Conservation (phyloP, 2,888 invertebrate species). For the Cotesia congregata region DNA sequence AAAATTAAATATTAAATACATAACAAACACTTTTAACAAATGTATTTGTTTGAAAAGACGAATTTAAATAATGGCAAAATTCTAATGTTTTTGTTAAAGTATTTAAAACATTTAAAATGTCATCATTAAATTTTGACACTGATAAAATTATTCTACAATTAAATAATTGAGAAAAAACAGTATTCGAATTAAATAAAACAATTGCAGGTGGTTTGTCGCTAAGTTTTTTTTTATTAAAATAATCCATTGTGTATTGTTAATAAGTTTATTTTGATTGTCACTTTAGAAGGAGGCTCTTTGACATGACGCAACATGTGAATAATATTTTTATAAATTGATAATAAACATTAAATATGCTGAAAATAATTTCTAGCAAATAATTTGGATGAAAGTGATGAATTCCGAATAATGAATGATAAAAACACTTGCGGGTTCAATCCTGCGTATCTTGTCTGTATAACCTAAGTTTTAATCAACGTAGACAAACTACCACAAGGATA, state of each 20-base stretch:
- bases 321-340: neutral
- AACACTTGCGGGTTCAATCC: slow-evolving; percentile 23
- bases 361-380: neutral
- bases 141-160: neutral
- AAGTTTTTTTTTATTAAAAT: neutral
- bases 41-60: neutral
- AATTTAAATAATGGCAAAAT: neutral
- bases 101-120: neutral
- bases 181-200: neutral
- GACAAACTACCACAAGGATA: neutral
- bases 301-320: neutral
- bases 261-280: neutral
- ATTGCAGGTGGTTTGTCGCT: neutral
- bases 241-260: neutral
- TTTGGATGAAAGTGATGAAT: neutral
- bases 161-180: neutral
- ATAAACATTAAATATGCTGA: neutral
- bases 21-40: neutral
- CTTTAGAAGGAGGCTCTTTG: neutral
- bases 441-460: slow-evolving; percentile 20
- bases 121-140: neutral
- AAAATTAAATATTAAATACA: neutral
- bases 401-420: slow-evolving; percentile 7
- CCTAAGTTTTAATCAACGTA: slow-evolving; percentile 3
- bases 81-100: neutral